Conservation (phyloP, 2,113 vertebrate species). For the Ia io region DNA sequence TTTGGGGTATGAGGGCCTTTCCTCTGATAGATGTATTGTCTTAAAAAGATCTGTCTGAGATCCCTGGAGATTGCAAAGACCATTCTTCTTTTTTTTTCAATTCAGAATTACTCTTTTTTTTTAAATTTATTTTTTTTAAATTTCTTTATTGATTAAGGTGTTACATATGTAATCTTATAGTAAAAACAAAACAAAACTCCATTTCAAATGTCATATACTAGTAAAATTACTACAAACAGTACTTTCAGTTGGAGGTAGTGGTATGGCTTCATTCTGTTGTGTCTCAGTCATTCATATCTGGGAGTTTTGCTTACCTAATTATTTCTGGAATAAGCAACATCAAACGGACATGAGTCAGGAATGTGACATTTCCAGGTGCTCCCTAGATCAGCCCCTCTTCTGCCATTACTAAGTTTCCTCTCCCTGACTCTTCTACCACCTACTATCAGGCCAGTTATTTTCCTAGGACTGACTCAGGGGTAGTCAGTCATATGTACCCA, state of each 20-base stretch:
- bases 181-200: slow-evolving; percentile 50
- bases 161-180: neutral
- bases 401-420: neutral
- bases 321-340: slow-evolving; percentile 22
- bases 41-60: neutral
- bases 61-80: neutral
- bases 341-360: neutral
- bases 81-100: neutral
- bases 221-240: neutral
- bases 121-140: no score
- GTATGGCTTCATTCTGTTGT: neutral
- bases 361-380: neutral
- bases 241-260: neutral
- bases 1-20: neutral
- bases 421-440: neutral
- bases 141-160: no score
- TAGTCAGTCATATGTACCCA: neutral
- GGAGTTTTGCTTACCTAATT: neutral
- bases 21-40: neutral
- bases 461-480: neutral
- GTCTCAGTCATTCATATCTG: neutral
- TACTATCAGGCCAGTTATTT: neutral
- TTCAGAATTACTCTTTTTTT: slow-evolving; percentile 24
- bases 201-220: neutral
- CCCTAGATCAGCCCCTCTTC: neutral